Conservation (phyloP, 2,113 vertebrate species). For the Penelope pileata region DNA sequence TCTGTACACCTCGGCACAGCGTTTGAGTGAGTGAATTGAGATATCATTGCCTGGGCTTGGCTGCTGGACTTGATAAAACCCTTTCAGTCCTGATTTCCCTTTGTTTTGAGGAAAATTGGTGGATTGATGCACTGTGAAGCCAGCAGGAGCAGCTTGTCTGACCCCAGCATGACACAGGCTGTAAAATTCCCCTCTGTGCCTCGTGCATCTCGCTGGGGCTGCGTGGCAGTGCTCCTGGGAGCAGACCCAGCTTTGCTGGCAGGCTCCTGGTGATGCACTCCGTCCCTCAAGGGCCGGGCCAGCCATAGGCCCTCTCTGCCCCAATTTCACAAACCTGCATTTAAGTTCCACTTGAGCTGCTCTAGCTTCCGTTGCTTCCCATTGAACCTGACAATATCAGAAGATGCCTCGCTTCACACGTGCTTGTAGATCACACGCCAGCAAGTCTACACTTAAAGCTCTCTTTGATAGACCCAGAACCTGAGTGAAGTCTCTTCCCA, state of each 20-base stretch:
- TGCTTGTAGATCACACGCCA: background rate
- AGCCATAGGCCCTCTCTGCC: background rate
- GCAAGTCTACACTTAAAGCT: background rate
- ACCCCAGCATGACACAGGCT: rapidly evolving
- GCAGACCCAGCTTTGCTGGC: background rate
- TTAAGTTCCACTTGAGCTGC: background rate
- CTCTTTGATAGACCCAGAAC: background rate
- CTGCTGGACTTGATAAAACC: background rate
- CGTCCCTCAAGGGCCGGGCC: background rate
- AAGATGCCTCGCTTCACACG: background rate
- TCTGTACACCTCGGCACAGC: background rate
- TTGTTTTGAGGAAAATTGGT: background rate
- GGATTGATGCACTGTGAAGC: background rate
- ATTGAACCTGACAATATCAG: background rate
- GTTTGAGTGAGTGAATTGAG: background rate
- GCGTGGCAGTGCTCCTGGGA: rapidly evolving
- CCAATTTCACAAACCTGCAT: background rate
- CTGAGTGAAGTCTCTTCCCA: background rate
- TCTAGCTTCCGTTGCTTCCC: background rate
- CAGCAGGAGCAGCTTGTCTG: background rate
- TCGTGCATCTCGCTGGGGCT: background rate
- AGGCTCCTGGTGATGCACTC: background rate
- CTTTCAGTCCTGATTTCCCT: background rate
- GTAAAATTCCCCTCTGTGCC: background rate
- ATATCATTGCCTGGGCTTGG: background rate